Conservation (phyloP, 2,113 vertebrate species). For the Heterochromis multidens region DNA sequence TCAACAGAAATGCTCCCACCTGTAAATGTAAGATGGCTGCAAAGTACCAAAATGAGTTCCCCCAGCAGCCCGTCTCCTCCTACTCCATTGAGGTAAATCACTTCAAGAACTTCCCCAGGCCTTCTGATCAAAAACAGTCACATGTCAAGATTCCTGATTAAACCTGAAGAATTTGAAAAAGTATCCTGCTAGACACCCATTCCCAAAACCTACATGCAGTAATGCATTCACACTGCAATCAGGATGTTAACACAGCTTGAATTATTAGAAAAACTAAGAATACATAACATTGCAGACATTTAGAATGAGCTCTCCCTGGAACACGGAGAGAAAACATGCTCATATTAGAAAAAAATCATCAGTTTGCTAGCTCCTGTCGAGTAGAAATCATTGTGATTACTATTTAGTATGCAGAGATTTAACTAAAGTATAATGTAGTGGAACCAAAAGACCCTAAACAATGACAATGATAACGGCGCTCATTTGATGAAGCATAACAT, state of each 20-base stretch:
- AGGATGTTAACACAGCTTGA: constrained; percentile 19
- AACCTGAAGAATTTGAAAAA: no score
- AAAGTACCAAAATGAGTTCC: background rate
- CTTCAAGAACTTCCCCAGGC: background rate
- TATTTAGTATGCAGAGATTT: constrained; percentile 10
- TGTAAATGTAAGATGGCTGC: background rate
- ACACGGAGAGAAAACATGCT: background rate
- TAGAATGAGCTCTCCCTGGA: constrained; percentile 15
- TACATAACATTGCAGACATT: constrained; percentile 33
- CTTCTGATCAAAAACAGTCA: constrained; percentile 52
- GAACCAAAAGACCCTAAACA: background rate
- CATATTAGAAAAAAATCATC: background rate
- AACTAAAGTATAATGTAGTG: background rate
- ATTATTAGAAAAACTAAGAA: constrained; percentile 34
- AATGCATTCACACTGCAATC: constrained; percentile 8
- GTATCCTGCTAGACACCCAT: background rate
- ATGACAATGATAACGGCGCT: background rate
- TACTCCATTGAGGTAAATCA: constrained; percentile 29
- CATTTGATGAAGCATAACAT: background rate
- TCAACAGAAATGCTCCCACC: constrained; percentile 2
- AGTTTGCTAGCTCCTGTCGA: background rate
- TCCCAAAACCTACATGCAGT: background rate
- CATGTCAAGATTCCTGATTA: no score
- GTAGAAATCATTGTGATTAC: background rate
- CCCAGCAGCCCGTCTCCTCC: background rate